Evolutionary conservation across 2,888 invertebrate genomes (phyloP).

Genomic region (Stratiomys singularior): DNA sequence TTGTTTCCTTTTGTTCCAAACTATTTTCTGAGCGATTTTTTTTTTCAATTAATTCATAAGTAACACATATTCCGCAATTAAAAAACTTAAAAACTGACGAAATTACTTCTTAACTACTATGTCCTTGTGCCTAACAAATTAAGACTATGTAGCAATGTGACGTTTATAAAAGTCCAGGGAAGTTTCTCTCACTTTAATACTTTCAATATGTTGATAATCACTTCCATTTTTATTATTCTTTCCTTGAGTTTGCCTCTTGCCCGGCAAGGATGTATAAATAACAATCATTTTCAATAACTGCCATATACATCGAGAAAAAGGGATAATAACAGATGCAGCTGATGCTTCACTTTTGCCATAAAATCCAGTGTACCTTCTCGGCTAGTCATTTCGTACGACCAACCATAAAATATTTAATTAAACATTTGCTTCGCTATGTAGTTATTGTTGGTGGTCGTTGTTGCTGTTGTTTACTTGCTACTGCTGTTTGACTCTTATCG

Average conservation of each 20-base stretch:
- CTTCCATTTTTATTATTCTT: no score
- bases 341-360: constrained; percentile 21
- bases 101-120: no score
- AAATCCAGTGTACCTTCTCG: constrained; percentile 19
- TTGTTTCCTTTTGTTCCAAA: no score
- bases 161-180: no score
- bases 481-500: background rate
- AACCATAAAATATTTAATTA: constrained; percentile 40
- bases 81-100: no score
- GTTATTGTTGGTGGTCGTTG: background rate
- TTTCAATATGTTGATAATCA: no score
- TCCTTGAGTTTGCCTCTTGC: background rate
- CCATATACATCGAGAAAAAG: background rate
- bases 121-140: no score
- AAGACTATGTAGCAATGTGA: no score
- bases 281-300: constrained; percentile 5
- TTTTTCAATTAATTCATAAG: no score
- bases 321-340: constrained; percentile 33
- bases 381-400: constrained; percentile 18
- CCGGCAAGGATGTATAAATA: background rate
- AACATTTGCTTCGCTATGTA: constrained; percentile 18
- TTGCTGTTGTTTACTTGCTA: background rate
- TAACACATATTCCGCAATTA: no score
- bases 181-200: no score
- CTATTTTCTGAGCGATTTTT: no score